Base-by-base conservation (phyloP, 1,140 invertebrate genomes). In the Proales similis region DNA sequence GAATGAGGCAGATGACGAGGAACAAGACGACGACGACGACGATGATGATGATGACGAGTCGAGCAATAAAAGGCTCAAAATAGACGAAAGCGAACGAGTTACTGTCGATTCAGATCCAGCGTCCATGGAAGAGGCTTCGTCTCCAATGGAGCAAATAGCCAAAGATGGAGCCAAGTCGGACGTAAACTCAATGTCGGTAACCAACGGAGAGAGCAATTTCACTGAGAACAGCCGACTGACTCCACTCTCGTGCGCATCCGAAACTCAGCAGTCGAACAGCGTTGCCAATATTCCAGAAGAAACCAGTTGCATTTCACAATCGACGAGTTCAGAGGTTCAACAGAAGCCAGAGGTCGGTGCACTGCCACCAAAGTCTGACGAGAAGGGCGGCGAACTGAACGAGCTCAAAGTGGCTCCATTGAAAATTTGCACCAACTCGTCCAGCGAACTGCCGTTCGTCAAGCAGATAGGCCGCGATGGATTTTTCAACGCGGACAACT, bases 331-430 rank as follows among this genome's bases (percentile, higher is more conserved):
- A 5, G 32, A 27, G 22, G 45, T 42, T 9, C 33, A 36, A 36
- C 9, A 36, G 9, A 14, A 36, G 32, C n/a, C 36, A 9, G 51
- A 57, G 11, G 33, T 27, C 29, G 36, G 45, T 5, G 0, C 11
- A 2, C 42, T 42, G 32, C 0, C 19, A 19, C 36, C 36, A 24
- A 39, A 57, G 45, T 42, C 29, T 19, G 17, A 9, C 5, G 36
- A 57, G 1, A 57, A 42, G 11, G n/a, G n/a, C n/a, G n/a, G n/a
- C n/a, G n/a, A n/a, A n/a, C n/a, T n/a, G n/a, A n/a, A n/a, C n/a
- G n/a, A n/a, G n/a, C 36, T 57, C 3, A 57, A 57, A 42, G 51
- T 57, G 14, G 36, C 51, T 4, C 51, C 51, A 4, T 42, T 57
- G 27, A 57, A 57, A 42, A 57, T 57, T 17, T 57, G 51, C 51